Conservation (phyloP, 2,888 invertebrate genomes). For the Heliconius hortense region DNA sequence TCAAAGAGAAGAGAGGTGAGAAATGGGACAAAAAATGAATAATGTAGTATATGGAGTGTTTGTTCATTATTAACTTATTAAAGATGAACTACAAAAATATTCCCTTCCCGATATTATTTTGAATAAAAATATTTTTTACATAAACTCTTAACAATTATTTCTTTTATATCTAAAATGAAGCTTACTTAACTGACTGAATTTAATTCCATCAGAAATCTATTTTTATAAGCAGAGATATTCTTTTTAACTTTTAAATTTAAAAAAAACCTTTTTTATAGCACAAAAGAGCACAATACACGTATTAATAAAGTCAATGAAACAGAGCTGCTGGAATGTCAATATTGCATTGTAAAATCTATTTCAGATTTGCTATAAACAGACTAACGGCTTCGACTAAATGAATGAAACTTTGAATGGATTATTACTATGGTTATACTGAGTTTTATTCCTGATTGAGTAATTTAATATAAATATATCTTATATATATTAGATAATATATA, state of each 20-base stretch:
- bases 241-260: too few relatives aligned
- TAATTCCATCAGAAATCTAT: background rate
- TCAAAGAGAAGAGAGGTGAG: too few relatives aligned
- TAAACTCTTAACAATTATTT: too few relatives aligned
- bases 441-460: constrained; percentile 3
- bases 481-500: too few relatives aligned
- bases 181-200: background rate
- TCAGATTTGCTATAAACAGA: constrained; percentile 42
- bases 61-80: too few relatives aligned
- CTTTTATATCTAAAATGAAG: too few relatives aligned
- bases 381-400: constrained; percentile 47
- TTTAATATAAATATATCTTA: background rate
- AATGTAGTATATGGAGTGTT: too few relatives aligned
- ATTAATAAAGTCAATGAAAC: constrained; percentile 32
- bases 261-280: background rate
- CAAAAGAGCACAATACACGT: constrained; percentile 17
- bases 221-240: background rate
- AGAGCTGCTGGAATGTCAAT: constrained; percentile 22
- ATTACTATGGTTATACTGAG: background rate
- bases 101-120: too few relatives aligned
- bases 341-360: constrained; percentile 46
- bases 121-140: too few relatives aligned
- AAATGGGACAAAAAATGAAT: too few relatives aligned
- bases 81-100: too few relatives aligned
- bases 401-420: constrained; percentile 45